Conservation (phyloP, 2,797 vertebrate species). For the Acrossocheilus fasciatus region DNA sequence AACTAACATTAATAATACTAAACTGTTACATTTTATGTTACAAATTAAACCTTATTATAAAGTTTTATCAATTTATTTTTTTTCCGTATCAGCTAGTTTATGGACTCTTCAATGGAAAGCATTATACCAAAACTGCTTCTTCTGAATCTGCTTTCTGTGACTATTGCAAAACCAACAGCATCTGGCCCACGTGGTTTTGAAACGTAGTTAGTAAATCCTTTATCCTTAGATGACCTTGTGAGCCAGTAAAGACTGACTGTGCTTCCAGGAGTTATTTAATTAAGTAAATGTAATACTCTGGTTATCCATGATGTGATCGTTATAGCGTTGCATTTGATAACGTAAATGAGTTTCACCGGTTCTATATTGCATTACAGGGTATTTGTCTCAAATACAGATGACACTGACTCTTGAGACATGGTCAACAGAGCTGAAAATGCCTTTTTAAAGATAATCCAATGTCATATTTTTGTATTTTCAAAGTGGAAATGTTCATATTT, state of each 20-base stretch:
- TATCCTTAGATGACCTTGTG: conserved; percentile 15
- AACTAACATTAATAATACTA: too few relatives aligned
- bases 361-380: conserved; percentile 8
- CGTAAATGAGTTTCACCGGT: not conserved
- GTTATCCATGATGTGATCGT: not conserved
- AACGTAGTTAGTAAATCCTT: not conserved
- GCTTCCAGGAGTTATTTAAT: conserved; percentile 27
- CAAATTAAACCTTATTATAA: not conserved
- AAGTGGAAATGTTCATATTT: not conserved
- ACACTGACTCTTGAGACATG: not conserved
- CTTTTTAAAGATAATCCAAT: not conserved
- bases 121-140: not conserved
- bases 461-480: not conserved
- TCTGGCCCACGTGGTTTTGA: not conserved
- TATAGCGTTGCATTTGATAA: conserved; percentile 3
- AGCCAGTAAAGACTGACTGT: not conserved
- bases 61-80: not conserved
- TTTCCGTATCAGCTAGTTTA: not conserved
- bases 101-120: not conserved
- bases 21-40: not conserved
- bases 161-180: not conserved
- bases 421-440: not conserved
- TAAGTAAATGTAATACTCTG: not conserved
- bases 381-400: conserved; percentile 12
- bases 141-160: not conserved